Percentiles rank a stretch among this genome's conserved stretches.
Evolutionary conservation across 1,140 invertebrate species (phyloP).

Genomic region (Leptopilina clavipes): DNA sequence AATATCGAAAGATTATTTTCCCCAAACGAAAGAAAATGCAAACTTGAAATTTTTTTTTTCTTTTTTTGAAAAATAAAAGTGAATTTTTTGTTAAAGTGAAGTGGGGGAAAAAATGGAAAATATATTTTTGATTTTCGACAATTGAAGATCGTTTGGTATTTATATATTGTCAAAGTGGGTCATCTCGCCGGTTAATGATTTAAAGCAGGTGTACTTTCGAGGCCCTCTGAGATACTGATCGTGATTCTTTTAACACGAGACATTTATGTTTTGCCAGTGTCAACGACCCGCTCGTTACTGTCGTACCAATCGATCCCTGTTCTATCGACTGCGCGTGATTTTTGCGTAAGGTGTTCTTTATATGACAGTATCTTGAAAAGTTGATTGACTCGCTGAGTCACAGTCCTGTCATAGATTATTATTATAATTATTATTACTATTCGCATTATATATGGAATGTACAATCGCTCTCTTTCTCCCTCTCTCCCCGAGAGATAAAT

Average conservation of each 20-base stretch:
- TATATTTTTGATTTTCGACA: neutral
- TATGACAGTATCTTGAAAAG: neutral
- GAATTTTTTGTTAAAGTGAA: neutral
- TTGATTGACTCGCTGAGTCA: neutral
- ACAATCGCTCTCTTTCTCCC: too few relatives aligned
- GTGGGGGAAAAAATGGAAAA: neutral
- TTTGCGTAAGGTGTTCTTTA: neutral
- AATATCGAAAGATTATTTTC: too few relatives aligned
- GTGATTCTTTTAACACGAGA: slow-evolving; percentile 5
- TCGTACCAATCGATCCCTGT: slow-evolving; percentile 29
- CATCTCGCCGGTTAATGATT: slow-evolving; percentile 23
- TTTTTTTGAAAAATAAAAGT: neutral
- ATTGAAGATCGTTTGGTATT: neutral
- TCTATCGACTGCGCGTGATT: slow-evolving; percentile 22
- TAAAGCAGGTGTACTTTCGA: slow-evolving; percentile 22
- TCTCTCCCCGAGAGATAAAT: neutral
- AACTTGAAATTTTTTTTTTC: too few relatives aligned
- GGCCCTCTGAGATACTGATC: slow-evolving; percentile 7
- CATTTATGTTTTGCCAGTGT: slow-evolving; percentile 12
- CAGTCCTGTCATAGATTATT: too few relatives aligned
- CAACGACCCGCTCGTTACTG: slow-evolving; percentile 6
- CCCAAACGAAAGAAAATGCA: too few relatives aligned
- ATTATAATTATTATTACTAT: neutral
- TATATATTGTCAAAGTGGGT: slow-evolving; percentile 18
- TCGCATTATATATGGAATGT: too few relatives aligned